Evolutionary conservation across 2,113 vertebrate genomes (phyloP).

Genomic region (Tor tambroides): DNA sequence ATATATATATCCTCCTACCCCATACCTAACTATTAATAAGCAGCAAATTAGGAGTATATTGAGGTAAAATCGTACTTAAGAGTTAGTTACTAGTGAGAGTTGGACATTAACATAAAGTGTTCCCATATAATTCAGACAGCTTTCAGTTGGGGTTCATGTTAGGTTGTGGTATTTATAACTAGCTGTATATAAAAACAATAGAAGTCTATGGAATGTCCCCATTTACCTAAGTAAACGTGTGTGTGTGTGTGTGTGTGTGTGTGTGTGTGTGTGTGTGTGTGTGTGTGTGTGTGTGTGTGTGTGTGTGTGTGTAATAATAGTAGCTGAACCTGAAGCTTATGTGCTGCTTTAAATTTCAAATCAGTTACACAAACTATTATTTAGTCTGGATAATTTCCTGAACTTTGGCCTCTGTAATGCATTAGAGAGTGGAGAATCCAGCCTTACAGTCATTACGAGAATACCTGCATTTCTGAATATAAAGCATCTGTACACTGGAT

Average conservation of each 20-base stretch:
- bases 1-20: too few species aligned
- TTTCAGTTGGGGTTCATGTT: background rate
- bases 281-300: background rate
- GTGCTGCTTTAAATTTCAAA: constrained; percentile 15
- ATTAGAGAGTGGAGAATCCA: background rate
- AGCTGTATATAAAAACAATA: background rate
- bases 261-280: background rate
- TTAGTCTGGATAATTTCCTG: background rate
- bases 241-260: background rate
- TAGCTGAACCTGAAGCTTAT: background rate
- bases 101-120: background rate
- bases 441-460: background rate
- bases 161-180: background rate
- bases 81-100: too few species aligned
- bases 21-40: too few species aligned
- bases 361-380: constrained; percentile 8
- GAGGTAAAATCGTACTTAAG: background rate
- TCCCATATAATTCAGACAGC: background rate
- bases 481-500: constrained; percentile 54
- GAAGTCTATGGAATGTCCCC: background rate
- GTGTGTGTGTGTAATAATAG: background rate
- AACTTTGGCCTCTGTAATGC: background rate
- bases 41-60: too few species aligned
- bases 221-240: background rate
- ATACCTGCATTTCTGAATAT: constrained; percentile 60